Conservation (phyloP, 1,140 invertebrate genomes). For the Drosophila baimaii region DNA sequence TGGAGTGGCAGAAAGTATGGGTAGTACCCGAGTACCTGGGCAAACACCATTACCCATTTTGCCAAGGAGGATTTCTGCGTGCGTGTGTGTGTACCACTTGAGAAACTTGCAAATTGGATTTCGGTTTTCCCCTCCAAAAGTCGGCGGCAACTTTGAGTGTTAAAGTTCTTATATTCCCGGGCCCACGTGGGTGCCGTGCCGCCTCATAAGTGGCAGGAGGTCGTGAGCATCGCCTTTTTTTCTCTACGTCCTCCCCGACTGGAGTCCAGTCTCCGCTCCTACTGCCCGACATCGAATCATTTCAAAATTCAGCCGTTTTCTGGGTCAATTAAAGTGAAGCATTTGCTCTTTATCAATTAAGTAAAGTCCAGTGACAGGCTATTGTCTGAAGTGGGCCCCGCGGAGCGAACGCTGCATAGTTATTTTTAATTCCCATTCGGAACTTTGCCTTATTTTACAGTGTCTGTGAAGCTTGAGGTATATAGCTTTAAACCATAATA, state of each 20-base stretch:
- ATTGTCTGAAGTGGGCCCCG: constrained; percentile 67
- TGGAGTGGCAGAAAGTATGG: constrained; percentile 13
- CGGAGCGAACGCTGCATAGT: constrained; percentile 32
- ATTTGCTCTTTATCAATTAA: constrained; percentile 74
- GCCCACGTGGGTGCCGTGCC: constrained; percentile 39
- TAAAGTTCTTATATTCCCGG: constrained; percentile 52
- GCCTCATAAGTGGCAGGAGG: constrained; percentile 28
- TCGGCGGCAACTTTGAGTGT: constrained; percentile 54
- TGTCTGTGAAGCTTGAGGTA: constrained; percentile 1
- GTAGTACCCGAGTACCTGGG: constrained; percentile 36
- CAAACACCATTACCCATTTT: constrained; percentile 66
- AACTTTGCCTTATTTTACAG: not conserved
- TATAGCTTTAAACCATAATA: constrained; percentile 1
- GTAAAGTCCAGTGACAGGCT: constrained; percentile 57
- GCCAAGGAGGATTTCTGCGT: constrained; percentile 48
- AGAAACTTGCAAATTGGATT: constrained; percentile 82
- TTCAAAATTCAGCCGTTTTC: constrained; percentile 38
- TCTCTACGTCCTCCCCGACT: not conserved
- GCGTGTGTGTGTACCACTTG: constrained; percentile 63
- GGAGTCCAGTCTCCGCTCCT: constrained; percentile 15
- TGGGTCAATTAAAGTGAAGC: constrained; percentile 75
- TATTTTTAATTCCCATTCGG: constrained; percentile 28
- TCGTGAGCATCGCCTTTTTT: constrained; percentile 9
- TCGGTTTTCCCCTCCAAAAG: constrained; percentile 57
- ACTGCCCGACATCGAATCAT: constrained; percentile 52